phyloP scores from a whole-genome alignment of 35 echinoderm and acorn worm species.

The Strongylocentrotus purpuratus region DNA sequence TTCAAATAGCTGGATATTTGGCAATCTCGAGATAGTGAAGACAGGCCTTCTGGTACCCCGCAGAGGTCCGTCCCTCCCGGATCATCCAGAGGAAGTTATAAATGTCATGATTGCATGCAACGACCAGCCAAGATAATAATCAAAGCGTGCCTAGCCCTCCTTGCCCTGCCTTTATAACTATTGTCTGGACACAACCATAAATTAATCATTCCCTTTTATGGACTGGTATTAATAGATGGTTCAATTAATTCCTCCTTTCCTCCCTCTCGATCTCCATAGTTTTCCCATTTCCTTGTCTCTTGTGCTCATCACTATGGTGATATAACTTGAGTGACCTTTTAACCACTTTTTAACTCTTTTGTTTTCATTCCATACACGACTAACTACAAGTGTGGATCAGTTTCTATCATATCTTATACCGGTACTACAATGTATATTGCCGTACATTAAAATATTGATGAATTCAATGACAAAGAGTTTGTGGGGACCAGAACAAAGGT shows the following conservation, averaged over 20 bases:
- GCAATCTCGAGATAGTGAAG: too few species aligned
- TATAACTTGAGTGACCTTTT: background rate
- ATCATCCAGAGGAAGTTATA: background rate
- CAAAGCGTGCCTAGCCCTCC: background rate
- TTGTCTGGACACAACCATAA: conserved; percentile 31
- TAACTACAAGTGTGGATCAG: background rate
- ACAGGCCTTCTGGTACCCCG: background rate
- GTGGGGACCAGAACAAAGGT: background rate
- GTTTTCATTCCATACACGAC: background rate
- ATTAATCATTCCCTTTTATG: conserved; percentile 19
- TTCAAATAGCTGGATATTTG: too few species aligned
- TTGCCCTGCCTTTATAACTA: background rate
- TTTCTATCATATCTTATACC: too few species aligned
- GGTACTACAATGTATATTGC: too few species aligned
- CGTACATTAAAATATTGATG: too few species aligned
- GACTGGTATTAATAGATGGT: background rate
- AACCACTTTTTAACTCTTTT: background rate
- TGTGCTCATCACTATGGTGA: background rate
- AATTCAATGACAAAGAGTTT: too few species aligned
- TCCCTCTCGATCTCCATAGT: background rate
- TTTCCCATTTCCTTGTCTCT: background rate
- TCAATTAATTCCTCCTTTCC: conserved; percentile 11
- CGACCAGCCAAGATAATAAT: conserved; percentile 37
- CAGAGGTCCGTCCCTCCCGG: background rate
- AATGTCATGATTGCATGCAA: conserved; percentile 43